A percentile compares a stretch with the other conserved stretches of the same genome.
These are phyloP conservation scores for Drosophila sordidula DNA, from an alignment of 2,888 invertebrate species.

Conservation along the genomic window DNA sequence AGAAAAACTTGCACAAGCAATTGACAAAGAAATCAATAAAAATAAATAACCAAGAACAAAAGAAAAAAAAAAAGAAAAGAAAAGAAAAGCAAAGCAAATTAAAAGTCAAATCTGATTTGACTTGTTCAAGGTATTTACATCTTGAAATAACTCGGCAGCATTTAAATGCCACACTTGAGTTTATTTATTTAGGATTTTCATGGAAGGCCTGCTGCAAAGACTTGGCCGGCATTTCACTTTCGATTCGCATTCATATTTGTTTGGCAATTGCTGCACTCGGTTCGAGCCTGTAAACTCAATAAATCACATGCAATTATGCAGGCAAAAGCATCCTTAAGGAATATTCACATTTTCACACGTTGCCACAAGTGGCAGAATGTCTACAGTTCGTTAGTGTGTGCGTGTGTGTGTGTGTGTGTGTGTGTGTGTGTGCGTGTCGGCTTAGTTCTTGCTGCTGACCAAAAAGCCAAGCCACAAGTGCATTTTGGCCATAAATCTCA, in stretches of 20 bases:
- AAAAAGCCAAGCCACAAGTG: slow-evolving; percentile 75
- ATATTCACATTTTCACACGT: slow-evolving; percentile 78
- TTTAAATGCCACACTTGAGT: slow-evolving; percentile 22
- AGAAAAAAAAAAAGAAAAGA: too few species aligned
- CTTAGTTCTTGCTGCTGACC: slow-evolving; percentile 44
- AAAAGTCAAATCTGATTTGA: slow-evolving; percentile 9
- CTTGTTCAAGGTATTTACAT: slow-evolving; percentile 24
- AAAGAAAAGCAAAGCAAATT: neutral
- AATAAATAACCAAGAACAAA: neutral
- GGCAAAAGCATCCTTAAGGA: slow-evolving; percentile 77
- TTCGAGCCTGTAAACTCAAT: slow-evolving; percentile 58
- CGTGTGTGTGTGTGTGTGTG: slow-evolving; percentile 14
- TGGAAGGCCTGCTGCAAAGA: slow-evolving; percentile 1
- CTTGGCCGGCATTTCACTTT: slow-evolving; percentile 60
- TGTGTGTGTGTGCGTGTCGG: slow-evolving; percentile 6
- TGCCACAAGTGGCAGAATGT: slow-evolving; percentile 45
- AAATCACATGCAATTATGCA: slow-evolving; percentile 78
- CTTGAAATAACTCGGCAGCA: slow-evolving; percentile 5
- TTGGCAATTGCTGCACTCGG: slow-evolving; percentile 27
- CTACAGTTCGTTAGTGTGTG: neutral
- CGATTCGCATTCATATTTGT: slow-evolving; percentile 35
- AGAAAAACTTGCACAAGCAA: neutral
- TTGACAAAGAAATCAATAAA: slow-evolving; percentile 6
- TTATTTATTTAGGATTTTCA: slow-evolving; percentile 20
- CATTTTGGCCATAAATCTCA: slow-evolving; percentile 70